These are phyloP conservation scores for Mionectes olivaceus DNA, from an alignment of 2,797 vertebrate species.

Conservation along the genomic window DNA sequence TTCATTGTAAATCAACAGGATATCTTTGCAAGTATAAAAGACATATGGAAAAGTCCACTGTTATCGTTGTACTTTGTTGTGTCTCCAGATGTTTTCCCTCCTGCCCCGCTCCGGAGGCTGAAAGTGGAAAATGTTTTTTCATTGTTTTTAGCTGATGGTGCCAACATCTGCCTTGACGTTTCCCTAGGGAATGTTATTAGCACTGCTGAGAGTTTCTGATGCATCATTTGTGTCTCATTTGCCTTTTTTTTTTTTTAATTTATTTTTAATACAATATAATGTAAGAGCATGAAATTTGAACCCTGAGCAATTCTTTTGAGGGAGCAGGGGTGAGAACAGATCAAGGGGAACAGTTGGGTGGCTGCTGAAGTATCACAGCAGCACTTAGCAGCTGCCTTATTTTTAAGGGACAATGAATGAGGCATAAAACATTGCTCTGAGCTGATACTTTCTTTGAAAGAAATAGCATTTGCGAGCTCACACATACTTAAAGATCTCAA, in stretches of 20 bases:
- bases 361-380: neutral
- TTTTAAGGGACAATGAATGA: neutral
- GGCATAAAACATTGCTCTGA: neutral
- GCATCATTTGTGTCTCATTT: conserved; percentile 13
- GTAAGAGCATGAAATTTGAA: neutral
- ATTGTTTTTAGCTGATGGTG: neutral
- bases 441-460: neutral
- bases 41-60: neutral
- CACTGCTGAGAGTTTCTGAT: conserved; percentile 15
- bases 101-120: neutral
- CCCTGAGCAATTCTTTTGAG: neutral
- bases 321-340: neutral
- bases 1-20: conserved; percentile 57
- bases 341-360: neutral
- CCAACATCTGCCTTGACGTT: conserved; percentile 54
- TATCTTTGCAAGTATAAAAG: conserved; percentile 1
- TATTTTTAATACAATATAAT: neutral
- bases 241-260: neutral
- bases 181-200: conserved; percentile 13
- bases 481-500: neutral
- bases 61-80: neutral
- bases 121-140: neutral
- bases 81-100: conserved; percentile 50
- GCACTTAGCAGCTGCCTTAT: neutral
- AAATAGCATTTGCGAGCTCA: neutral